These are phyloP conservation scores for Pharmacophagus antenor DNA, from an alignment of 2,888 invertebrate species.

Conservation along the genomic window DNA sequence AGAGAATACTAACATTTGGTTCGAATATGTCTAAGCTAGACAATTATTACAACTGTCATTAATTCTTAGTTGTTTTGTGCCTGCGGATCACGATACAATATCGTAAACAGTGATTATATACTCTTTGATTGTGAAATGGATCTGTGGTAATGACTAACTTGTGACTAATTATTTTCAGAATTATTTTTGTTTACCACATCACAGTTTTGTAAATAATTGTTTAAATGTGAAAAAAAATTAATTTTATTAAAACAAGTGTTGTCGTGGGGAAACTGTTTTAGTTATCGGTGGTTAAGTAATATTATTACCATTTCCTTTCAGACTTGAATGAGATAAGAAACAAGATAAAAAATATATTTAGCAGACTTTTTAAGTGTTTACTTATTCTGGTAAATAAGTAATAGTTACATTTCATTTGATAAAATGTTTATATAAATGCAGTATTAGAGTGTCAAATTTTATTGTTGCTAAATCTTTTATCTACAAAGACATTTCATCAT, in stretches of 20 bases:
- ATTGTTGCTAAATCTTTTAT: not conserved
- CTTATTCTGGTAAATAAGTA: not conserved
- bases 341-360: conserved; percentile 54
- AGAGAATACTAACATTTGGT: not conserved
- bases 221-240: conserved; percentile 30
- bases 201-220: conserved; percentile 35
- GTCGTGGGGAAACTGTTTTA: conserved; percentile 25
- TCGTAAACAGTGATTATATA: conserved; percentile 4
- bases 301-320: conserved; percentile 65
- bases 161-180: conserved; percentile 40
- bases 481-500: not conserved
- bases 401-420: not conserved
- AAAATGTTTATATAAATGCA: not conserved
- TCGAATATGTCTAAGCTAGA: not conserved
- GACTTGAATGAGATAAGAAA: conserved; percentile 61
- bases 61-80: conserved; percentile 14
- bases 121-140: conserved; percentile 16
- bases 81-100: conserved; percentile 14
- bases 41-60: conserved; percentile 3
- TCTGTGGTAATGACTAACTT: conserved; percentile 39
- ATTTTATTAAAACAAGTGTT: conserved; percentile 8
- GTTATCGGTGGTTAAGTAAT: conserved; percentile 51
- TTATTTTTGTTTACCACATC: conserved; percentile 41
- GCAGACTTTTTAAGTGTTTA: conserved; percentile 3
- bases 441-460: not conserved